These are phyloP conservation scores for Papilio helenus DNA, from an alignment of 1,140 invertebrate species.

Conservation along the genomic window DNA sequence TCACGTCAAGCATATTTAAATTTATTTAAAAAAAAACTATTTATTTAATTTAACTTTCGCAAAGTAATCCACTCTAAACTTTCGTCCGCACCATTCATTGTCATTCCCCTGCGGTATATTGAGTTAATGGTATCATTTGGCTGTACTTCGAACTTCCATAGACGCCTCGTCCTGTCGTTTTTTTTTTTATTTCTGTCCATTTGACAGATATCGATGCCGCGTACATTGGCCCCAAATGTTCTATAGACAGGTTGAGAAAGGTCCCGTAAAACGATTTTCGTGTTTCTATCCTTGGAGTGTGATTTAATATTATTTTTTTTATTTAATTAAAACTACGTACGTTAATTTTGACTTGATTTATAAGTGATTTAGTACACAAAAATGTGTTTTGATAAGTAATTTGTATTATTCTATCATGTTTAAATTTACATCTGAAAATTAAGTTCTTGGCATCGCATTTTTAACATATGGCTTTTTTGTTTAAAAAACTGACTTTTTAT, in stretches of 20 bases:
- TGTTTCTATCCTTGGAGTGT: constrained; percentile 63
- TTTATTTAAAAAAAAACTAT: not conserved
- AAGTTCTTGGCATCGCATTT: too few relatives aligned
- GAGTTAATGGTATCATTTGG: constrained; percentile 77
- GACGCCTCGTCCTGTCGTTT: constrained; percentile 39
- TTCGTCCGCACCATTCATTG: constrained; percentile 33
- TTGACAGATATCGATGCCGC: constrained; percentile 59
- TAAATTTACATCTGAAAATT: too few relatives aligned
- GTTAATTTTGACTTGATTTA: not conserved
- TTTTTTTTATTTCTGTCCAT: constrained; percentile 46
- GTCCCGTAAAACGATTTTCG: constrained; percentile 65
- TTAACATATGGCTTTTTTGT: too few relatives aligned
- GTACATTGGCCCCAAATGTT: constrained; percentile 63
- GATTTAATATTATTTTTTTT: constrained; percentile 54
- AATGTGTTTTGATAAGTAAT: too few relatives aligned
- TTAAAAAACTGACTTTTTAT: too few relatives aligned
- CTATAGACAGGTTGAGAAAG: constrained; percentile 54
- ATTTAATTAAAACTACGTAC: constrained; percentile 6
- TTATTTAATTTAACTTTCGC: not conserved
- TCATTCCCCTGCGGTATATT: constrained; percentile 64
- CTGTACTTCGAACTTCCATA: constrained; percentile 66
- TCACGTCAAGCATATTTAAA: too few relatives aligned
- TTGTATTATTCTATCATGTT: not conserved
- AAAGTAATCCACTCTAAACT: constrained; percentile 39
- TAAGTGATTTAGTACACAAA: not conserved